Percentiles rank a stretch among this genome's conserved stretches.
Conservation (phyloP, 1,140 invertebrate species). For the Helicorthomorpha holstii region DNA sequence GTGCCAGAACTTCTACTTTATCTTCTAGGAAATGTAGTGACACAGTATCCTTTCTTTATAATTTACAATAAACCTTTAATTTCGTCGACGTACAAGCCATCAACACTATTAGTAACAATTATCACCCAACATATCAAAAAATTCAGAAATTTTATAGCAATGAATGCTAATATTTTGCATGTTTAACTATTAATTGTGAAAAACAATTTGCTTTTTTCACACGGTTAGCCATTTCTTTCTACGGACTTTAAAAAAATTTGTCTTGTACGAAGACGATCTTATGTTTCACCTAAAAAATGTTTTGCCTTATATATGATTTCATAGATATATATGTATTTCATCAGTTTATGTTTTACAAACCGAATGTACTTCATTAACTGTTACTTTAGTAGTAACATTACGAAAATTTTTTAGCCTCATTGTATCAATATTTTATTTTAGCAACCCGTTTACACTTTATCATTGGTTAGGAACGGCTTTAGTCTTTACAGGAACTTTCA, state of each 20-base stretch:
- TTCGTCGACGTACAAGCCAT: too few relatives aligned
- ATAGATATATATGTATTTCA: slow-evolving; percentile 70
- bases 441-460: slow-evolving; percentile 75
- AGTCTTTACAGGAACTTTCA: slow-evolving; percentile 82
- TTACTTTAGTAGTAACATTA: slow-evolving; percentile 87
- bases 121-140: too few relatives aligned
- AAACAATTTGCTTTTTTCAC: too few relatives aligned
- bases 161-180: too few relatives aligned
- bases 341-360: slow-evolving; percentile 88
- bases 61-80: too few relatives aligned
- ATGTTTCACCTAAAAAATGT: slow-evolving; percentile 3
- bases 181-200: too few relatives aligned
- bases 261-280: neutral
- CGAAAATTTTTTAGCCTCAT: slow-evolving; percentile 88
- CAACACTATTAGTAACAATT: too few relatives aligned
- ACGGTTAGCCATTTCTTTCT: too few relatives aligned
- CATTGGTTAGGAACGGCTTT: slow-evolving; percentile 86
- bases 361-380: slow-evolving; percentile 81
- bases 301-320: slow-evolving; percentile 16
- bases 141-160: too few relatives aligned
- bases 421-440: slow-evolving; percentile 89
- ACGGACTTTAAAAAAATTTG: too few relatives aligned
- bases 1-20: slow-evolving; percentile 61
- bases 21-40: slow-evolving; percentile 67
- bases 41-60: slow-evolving; percentile 62